phyloP scores from a whole-genome alignment of 2,888 invertebrate species.

The Nasonia oneida region DNA sequence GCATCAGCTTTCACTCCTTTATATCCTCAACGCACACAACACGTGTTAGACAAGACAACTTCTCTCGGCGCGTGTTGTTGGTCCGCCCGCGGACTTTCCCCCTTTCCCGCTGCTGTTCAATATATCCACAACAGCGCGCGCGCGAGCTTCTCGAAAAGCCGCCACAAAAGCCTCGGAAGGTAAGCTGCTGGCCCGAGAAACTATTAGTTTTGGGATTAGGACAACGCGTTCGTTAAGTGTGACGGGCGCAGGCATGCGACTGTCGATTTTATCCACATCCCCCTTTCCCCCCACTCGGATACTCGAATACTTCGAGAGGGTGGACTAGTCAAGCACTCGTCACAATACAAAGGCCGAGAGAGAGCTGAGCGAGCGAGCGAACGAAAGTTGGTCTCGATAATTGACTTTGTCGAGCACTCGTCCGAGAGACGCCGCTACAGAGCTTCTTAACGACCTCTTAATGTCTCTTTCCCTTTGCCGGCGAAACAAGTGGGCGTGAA shows the following conservation, averaged over 20 bases:
- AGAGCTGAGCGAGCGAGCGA: neutral
- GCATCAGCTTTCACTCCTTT: neutral
- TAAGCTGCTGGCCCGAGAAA: neutral
- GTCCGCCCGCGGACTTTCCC: neutral
- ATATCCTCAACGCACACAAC: neutral
- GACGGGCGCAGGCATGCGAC: neutral
- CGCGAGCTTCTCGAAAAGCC: slow-evolving; percentile 1
- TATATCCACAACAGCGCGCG: neutral
- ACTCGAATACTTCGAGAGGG: neutral
- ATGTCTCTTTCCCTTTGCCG: slow-evolving; percentile 54
- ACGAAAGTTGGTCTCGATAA: slow-evolving; percentile 63
- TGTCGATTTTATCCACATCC: slow-evolving; percentile 25
- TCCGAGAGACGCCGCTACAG: slow-evolving; percentile 43
- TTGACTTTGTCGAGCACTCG: slow-evolving; percentile 65
- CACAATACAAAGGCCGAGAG: slow-evolving; percentile 32
- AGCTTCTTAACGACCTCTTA: slow-evolving; percentile 67
- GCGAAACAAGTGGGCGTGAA: slow-evolving; percentile 41
- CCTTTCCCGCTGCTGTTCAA: slow-evolving; percentile 8
- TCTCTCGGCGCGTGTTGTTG: neutral
- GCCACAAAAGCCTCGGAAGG: slow-evolving; percentile 32
- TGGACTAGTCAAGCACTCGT: slow-evolving; percentile 22
- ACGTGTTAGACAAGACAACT: neutral
- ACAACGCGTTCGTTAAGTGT: slow-evolving; percentile 10
- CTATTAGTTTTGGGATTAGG: slow-evolving; percentile 53
- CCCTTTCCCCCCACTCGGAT: neutral